Conservation (phyloP, 1,140 invertebrate species). For the Tetramorium alpestre region DNA sequence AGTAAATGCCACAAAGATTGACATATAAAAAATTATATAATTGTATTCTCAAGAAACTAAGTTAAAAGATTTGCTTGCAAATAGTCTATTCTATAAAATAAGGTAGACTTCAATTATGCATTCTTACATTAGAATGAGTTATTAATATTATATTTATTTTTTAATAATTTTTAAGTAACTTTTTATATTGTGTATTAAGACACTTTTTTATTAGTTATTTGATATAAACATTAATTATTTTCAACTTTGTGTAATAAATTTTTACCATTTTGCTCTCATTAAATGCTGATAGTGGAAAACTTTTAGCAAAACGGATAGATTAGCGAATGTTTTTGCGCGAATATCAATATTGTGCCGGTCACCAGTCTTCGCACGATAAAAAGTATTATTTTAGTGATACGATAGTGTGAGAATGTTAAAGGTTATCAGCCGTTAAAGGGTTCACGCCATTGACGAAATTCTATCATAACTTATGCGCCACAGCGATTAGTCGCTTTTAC, state of each 20-base stretch:
- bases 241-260: neutral
- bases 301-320: neutral
- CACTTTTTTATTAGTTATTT: neutral
- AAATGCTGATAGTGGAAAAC: neutral
- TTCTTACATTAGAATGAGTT: neutral
- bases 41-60: neutral
- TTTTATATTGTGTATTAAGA: neutral
- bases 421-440: slow-evolving; percentile 54
- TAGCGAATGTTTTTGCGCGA: slow-evolving; percentile 15
- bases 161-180: neutral
- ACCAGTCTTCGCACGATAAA: slow-evolving; percentile 44
- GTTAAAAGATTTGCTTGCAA: neutral
- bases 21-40: slow-evolving; percentile 7
- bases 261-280: neutral
- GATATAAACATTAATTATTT: neutral
- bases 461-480: slow-evolving; percentile 43
- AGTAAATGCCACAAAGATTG: neutral
- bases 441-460: slow-evolving; percentile 63
- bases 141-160: neutral
- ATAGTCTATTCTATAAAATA: neutral
- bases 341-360: slow-evolving; percentile 38
- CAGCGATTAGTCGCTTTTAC: slow-evolving; percentile 18
- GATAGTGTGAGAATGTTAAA: slow-evolving; percentile 65
- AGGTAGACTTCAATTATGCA: neutral
- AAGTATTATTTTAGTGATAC: slow-evolving; percentile 64